These are phyloP conservation scores for Parnassius glacialis DNA, from an alignment of 2,888 invertebrate genomes.

Conservation along the genomic window DNA sequence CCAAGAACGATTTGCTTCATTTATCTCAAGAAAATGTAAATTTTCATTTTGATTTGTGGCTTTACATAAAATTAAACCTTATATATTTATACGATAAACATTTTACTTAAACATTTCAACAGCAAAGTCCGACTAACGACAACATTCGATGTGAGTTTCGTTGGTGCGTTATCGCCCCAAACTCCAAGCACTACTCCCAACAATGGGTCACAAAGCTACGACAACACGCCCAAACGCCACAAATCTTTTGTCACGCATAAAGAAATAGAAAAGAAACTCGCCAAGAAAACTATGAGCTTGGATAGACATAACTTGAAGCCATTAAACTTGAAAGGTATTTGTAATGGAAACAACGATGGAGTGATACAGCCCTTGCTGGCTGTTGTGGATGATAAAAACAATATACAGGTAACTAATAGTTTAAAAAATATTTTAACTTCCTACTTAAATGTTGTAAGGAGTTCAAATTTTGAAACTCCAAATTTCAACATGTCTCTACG, in stretches of 20 bases:
- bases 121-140: conserved; percentile 71
- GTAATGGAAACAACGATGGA: conserved; percentile 57
- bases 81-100: too few species aligned
- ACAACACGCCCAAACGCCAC: conserved; percentile 56
- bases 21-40: too few species aligned
- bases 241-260: conserved; percentile 58
- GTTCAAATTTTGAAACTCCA: too few species aligned
- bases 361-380: conserved; percentile 62
- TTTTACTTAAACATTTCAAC: conserved; percentile 14
- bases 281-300: conserved; percentile 61
- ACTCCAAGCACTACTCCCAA: conserved; percentile 45
- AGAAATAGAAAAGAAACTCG: conserved; percentile 46
- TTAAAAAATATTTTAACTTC: neutral
- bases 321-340: conserved; percentile 67
- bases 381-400: conserved; percentile 70
- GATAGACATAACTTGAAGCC: conserved; percentile 65
- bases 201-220: conserved; percentile 42
- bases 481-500: too few species aligned
- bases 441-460: too few species aligned
- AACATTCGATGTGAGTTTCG: conserved; percentile 71
- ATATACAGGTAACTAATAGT: conserved; percentile 61
- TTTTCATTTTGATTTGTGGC: too few species aligned
- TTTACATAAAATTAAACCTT: too few species aligned
- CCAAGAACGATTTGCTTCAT: too few species aligned
- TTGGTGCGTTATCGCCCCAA: conserved; percentile 50